Evolutionary conservation across 2,888 invertebrate species (phyloP), one percentile per base, ranked within the genome.

Genomic region (Gasteruption jaculator): DNA sequence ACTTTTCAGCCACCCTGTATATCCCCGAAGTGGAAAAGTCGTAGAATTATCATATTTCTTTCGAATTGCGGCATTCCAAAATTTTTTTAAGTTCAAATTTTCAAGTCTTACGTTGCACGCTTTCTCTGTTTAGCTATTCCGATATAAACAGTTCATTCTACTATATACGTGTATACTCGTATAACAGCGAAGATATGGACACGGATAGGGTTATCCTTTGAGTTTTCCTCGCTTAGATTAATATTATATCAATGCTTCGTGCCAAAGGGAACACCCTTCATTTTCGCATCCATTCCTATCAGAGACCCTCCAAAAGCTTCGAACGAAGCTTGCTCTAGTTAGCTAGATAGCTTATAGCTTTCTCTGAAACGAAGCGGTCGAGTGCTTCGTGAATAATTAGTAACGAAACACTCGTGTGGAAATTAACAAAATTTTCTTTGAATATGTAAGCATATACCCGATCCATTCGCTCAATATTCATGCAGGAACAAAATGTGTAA

Each of bases 231-330:
- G 55, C 53, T 53, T 47, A 54, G 49, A 59, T 63, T 63, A 63
- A 61, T 62, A 57, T 56, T 59, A 54, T 56, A 63, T 61, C 57
- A 61, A 61, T 61, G 54, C 49, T n/a, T 16, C 48, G 52, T 57
- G 56, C 50, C 54, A 59, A 59, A 60, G 56, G 48, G 56, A 53
- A 50, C 49, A 50, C 46, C 50, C 43, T 48, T 49, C 45, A 22
- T 35, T 33, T 37, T 34, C 38, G 31, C 18, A 33, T 26, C 18
- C 40, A 42, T 14, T 43, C 38, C 45, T 39, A 48, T 46, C 24
- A 37, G 19, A 25, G 38, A 46, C 41, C 43, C 51, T 48, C 48
- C 48, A 43, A 45, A 43, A 39, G 49, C 39, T 53, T 49, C 46
- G 49, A n/a, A 43, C 46, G 38, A 43, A 25, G 45, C 43, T 46